A percentile compares a stretch with the other conserved stretches of the same genome.
Evolutionary conservation across 2,113 vertebrate genomes (phyloP).

Genomic region (Rhabdornis inornatus): DNA sequence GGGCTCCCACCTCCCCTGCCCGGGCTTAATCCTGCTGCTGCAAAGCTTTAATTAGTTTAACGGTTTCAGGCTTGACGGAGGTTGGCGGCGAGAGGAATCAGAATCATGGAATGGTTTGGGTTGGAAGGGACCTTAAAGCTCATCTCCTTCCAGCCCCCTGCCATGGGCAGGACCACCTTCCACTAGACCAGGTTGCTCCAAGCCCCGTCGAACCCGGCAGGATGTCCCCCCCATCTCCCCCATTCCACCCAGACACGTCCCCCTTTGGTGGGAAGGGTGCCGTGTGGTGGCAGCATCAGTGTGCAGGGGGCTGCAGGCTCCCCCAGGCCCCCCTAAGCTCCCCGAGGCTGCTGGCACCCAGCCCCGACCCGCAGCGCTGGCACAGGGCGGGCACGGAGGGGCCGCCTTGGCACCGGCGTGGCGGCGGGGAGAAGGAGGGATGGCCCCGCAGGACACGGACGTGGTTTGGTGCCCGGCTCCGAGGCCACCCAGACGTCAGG

Average conservation of each 20-base stretch:
- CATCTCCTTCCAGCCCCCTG: background rate
- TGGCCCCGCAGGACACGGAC: conserved; percentile 1
- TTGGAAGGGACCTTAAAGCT: background rate
- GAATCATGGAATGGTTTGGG: background rate
- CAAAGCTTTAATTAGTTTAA: conserved; percentile 72
- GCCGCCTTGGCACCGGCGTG: background rate
- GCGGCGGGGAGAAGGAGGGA: background rate
- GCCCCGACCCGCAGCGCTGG: background rate
- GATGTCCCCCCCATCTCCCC: background rate
- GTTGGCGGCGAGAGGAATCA: background rate
- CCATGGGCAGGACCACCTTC: background rate
- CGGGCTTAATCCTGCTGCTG: conserved; percentile 65
- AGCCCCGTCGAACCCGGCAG: background rate
- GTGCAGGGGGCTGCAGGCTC: background rate
- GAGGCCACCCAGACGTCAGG: conserved; percentile 59
- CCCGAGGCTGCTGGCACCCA: background rate
- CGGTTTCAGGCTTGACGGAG: conserved; percentile 62
- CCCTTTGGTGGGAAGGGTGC: background rate
- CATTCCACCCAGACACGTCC: background rate
- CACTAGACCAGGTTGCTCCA: background rate
- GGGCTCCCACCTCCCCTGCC: conserved; percentile 60
- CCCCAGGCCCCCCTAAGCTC: background rate
- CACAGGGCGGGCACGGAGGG: background rate
- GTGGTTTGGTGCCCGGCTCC: conserved; percentile 29
- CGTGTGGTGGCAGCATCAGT: background rate